These are phyloP conservation scores for Eupeodes luniger DNA, from an alignment of 2,888 invertebrate genomes.

Conservation along the genomic window DNA sequence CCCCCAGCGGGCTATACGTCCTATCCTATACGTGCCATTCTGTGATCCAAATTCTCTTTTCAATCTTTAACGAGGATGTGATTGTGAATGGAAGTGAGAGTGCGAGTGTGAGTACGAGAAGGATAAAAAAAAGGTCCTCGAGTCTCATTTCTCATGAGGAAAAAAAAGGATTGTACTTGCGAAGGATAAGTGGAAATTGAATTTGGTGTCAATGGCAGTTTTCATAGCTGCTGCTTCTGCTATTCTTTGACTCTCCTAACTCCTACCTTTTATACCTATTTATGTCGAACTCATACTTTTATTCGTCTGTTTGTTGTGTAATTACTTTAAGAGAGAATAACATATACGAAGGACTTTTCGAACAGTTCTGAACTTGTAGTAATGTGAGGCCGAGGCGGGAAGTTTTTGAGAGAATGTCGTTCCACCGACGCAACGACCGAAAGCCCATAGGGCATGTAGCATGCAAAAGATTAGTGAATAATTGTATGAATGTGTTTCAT, in stretches of 20 bases:
- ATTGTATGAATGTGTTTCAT: conserved; percentile 63
- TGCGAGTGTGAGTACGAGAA: too few relatives aligned
- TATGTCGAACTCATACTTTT: neutral
- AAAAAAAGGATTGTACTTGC: conserved; percentile 41
- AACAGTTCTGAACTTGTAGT: neutral
- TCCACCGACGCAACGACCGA: neutral
- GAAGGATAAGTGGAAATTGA: conserved; percentile 74
- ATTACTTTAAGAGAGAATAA: conserved; percentile 58
- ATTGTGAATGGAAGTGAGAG: neutral
- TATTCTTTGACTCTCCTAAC: neutral
- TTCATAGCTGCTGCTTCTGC: conserved; percentile 31
- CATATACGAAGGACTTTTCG: conserved; percentile 38
- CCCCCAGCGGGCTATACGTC: conserved; percentile 8
- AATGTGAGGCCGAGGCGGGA: neutral
- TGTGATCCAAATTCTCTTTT: conserved; percentile 42
- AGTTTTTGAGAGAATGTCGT: neutral
- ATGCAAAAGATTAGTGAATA: conserved; percentile 72
- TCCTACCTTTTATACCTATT: neutral
- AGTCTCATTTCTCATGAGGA: neutral
- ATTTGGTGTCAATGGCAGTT: conserved; percentile 73
- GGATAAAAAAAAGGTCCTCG: neutral
- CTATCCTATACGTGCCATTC: conserved; percentile 4
- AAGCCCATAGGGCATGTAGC: conserved; percentile 23
- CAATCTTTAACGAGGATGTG: conserved; percentile 20
- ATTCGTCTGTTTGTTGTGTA: conserved; percentile 50